A percentile compares a stretch with the other conserved stretches of the same genome.
Evolutionary conservation across 2,113 vertebrate genomes (phyloP).

Genomic region (Mixornis gularis): DNA sequence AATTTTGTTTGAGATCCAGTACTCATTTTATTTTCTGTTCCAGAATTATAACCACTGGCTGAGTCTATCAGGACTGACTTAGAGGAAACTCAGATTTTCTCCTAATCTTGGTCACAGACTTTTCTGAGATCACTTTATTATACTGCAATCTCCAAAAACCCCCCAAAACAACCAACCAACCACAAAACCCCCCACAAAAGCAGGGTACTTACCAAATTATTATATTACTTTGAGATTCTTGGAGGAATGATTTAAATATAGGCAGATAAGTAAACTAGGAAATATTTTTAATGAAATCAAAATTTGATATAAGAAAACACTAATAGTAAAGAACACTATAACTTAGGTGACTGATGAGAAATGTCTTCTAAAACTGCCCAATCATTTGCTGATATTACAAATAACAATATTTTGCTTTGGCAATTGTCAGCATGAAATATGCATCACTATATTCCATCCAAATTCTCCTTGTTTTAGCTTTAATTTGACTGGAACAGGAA

Average conservation of each 20-base stretch:
- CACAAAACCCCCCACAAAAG: accelerated
- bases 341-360: neutral
- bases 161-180: accelerated
- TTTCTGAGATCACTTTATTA: neutral
- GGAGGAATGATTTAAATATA: neutral
- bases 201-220: neutral
- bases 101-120: neutral
- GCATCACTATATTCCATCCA: neutral
- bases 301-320: neutral
- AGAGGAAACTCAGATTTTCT: neutral
- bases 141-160: neutral
- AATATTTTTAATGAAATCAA: neutral
- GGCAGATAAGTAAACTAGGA: neutral
- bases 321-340: neutral
- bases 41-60: neutral
- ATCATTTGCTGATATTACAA: neutral
- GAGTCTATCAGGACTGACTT: neutral
- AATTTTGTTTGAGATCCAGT: neutral
- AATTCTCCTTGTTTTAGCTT: neutral
- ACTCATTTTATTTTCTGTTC: neutral
- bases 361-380: neutral
- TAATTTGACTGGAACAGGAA: neutral
- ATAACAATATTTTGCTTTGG: neutral
- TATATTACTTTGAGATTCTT: neutral
- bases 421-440: neutral